Evolutionary conservation across 1,140 invertebrate genomes (phyloP).

Genomic region (Vanessa tameamea): DNA sequence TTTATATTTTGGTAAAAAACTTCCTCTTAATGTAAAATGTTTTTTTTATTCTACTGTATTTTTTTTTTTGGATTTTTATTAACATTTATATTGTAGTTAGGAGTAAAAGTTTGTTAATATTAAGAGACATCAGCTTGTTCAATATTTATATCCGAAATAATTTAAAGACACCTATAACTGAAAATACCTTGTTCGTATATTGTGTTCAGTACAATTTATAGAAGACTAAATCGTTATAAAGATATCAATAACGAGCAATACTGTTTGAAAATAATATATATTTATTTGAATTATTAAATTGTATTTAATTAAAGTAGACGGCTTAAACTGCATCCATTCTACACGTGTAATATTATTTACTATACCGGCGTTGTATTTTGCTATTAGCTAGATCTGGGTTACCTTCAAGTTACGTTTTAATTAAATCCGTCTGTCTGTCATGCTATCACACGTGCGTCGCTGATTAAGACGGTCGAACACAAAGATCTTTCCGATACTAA

Average conservation of each 20-base stretch:
- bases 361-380: slow-evolving; percentile 7
- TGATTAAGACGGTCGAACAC: slow-evolving; percentile 17
- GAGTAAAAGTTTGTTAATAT: no score
- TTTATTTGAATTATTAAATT: slow-evolving; percentile 8
- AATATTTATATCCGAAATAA: no score
- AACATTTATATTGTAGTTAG: no score
- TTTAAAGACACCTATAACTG: no score
- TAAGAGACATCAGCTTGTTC: no score
- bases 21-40: no score
- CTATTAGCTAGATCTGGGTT: slow-evolving; percentile 2
- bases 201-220: background rate
- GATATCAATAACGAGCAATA: background rate
- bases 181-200: background rate
- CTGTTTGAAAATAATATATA: background rate
- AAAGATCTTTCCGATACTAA: slow-evolving; percentile 3
- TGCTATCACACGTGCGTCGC: slow-evolving; percentile 9
- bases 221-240: background rate
- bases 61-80: no score
- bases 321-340: background rate
- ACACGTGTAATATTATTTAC: slow-evolving; percentile 5
- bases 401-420: slow-evolving; percentile 19
- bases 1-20: no score
- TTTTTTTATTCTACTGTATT: no score
- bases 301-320: background rate
- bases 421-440: slow-evolving; percentile 16